A percentile compares a stretch with the other conserved stretches of the same genome.
Conservation (phyloP, 2,113 vertebrate genomes). For the Mormyrus lacerda region DNA sequence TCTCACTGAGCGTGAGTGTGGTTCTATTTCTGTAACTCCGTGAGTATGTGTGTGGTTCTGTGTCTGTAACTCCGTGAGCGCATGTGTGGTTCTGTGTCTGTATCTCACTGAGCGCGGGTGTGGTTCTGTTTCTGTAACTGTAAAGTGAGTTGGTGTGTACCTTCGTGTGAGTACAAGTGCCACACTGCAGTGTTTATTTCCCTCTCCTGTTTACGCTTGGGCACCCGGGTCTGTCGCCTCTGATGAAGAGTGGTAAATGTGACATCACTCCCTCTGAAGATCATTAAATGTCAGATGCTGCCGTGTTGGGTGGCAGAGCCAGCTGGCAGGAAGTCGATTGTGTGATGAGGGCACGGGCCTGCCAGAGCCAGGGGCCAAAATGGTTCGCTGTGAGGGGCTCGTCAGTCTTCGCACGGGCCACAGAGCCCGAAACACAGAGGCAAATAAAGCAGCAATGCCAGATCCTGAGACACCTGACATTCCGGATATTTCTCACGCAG, state of each 20-base stretch:
- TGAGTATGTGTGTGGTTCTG: background rate
- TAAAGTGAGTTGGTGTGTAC: background rate
- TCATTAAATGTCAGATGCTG: conserved; percentile 76
- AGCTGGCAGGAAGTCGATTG: conserved; percentile 74
- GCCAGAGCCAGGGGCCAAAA: conserved; percentile 39
- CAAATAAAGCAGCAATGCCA: background rate
- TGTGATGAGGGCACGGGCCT: conserved; percentile 44
- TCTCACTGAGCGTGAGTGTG: background rate
- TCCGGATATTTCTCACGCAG: background rate
- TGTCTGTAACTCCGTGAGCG: background rate
- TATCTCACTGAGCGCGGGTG: background rate
- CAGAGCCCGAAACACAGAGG: conserved; percentile 43
- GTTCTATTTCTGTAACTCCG: background rate
- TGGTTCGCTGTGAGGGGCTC: conserved; percentile 56
- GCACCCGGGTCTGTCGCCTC: conserved; percentile 64
- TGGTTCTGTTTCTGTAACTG: background rate
- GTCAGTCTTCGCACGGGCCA: conserved; percentile 53
- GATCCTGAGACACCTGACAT: background rate
- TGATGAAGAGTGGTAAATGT: conserved; percentile 72
- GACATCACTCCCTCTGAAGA: conserved; percentile 69
- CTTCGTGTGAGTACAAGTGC: conserved; percentile 19
- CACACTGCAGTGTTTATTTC: conserved; percentile 40
- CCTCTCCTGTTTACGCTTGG: conserved; percentile 59
- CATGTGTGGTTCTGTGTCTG: too few relatives aligned
- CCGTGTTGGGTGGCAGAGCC: conserved; percentile 65